Evolutionary conservation across 1,140 invertebrate genomes (phyloP), one percentile per base, ranked within the genome.

Genomic region (Listronotus oregonensis): DNA sequence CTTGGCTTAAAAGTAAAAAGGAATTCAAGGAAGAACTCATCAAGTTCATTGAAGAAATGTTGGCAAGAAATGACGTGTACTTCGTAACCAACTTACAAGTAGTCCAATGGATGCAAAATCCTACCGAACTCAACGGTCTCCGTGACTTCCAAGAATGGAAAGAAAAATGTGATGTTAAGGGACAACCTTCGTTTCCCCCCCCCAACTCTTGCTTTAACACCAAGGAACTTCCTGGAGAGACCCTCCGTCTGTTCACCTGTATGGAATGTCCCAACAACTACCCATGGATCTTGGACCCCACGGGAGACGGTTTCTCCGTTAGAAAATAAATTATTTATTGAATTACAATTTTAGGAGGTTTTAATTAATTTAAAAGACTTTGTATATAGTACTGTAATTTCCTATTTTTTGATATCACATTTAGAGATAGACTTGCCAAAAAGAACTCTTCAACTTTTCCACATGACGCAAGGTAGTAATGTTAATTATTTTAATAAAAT

Each of bases 81-180:
- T 96, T 98, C 77, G 93, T 95, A 32, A 96, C 92, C 49, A 93
- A 93, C 81, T 85, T 93, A 66, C 93, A 96, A 85, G 94, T 97
- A 8, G 93, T 98, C 73, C 94, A 97, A 81, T 98, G 95, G 95
- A 97, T 97, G 93, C 94, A 96, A 81, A 93, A 92, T 67, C 96
- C 96, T 40, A 96, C 93, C 4, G 93, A 96, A 78, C 73, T 96
- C 47, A 89, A 91, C 10, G 88, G 87, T 12, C 84, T 97, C 40
- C 85, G 92, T 72, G 94, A 96, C 74, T 96, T 96, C 86, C 87
- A 91, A 75, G 92, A 95, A 76, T 96, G 94, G 94, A 96, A 96
- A 80, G 94, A 96, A 72, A 94, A 95, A 78, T 97, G 94, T 80
- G 94, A 96, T 75, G 91, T 96, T 46, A 95, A 96, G 79, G 94